Conservation (phyloP, 2,797 vertebrate genomes). For the Melanogrammus aeglefinus region DNA sequence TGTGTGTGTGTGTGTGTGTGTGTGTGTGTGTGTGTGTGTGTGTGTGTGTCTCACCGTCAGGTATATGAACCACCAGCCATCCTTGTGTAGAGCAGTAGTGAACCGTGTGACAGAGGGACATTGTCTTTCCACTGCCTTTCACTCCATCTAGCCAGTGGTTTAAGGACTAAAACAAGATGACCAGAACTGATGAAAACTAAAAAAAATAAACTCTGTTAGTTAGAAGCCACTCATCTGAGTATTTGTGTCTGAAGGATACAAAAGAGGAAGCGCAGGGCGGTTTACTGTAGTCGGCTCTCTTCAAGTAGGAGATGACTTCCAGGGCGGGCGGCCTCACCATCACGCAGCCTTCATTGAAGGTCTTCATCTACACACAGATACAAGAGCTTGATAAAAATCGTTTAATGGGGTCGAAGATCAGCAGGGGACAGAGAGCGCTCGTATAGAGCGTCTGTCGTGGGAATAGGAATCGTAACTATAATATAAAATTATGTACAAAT, state of each 20-base stretch:
- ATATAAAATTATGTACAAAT: too few relatives aligned
- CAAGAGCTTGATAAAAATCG: not conserved
- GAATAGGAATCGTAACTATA: too few relatives aligned
- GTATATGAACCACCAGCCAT: slow-evolving; percentile 91
- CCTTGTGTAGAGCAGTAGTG: slow-evolving; percentile 87
- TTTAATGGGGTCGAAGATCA: not conserved
- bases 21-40: slow-evolving; percentile 1
- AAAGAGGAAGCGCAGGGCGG: slow-evolving; percentile 82
- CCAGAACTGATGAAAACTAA: slow-evolving; percentile 1
- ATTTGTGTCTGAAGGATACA: slow-evolving; percentile 83
- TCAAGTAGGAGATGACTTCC: slow-evolving; percentile 83
- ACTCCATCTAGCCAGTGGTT: slow-evolving; percentile 77
- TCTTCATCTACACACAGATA: slow-evolving; percentile 75
- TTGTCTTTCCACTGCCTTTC: slow-evolving; percentile 86
- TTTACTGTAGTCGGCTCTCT: slow-evolving; percentile 74
- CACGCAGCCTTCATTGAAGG: slow-evolving; percentile 85
- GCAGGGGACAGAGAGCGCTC: too few relatives aligned
- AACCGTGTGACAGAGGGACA: slow-evolving; percentile 85
- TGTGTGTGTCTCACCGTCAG: slow-evolving; percentile 81
- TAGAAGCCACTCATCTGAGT: not conserved
- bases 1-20: not conserved
- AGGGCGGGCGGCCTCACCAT: slow-evolving; percentile 88
- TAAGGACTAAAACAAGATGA: slow-evolving; percentile 64
- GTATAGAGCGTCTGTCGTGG: too few relatives aligned
- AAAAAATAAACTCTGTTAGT: not conserved